Evolutionary conservation across 2,797 vertebrate genomes (phyloP).

Genomic region (Cossypha niveicapilla): DNA sequence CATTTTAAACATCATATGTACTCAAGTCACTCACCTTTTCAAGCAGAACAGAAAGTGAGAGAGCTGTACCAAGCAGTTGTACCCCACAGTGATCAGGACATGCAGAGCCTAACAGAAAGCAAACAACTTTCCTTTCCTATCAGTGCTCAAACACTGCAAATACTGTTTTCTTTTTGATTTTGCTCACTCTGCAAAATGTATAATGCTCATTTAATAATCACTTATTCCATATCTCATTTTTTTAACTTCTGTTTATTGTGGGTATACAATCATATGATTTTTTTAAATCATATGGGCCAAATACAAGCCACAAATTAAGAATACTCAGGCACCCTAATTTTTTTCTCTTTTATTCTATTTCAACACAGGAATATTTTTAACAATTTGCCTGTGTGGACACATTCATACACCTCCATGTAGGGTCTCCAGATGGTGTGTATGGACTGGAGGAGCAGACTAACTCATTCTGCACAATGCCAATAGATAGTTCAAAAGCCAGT

Average conservation of each 20-base stretch:
- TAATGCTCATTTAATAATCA: neutral
- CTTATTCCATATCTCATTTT: neutral
- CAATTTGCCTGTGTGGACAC: neutral
- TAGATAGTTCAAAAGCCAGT: neutral
- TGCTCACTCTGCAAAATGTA: neutral
- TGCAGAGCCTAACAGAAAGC: neutral
- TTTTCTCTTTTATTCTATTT: neutral
- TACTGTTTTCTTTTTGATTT: neutral
- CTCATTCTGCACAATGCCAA: neutral
- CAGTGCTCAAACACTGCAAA: neutral
- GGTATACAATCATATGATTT: neutral
- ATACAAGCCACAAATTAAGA: neutral
- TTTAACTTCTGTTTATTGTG: neutral
- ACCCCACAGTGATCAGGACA: neutral
- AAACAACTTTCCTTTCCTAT: neutral
- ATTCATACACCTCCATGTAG: fast-evolving
- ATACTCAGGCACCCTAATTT: neutral
- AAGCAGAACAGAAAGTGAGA: neutral
- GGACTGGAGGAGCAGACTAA: neutral
- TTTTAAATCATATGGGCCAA: neutral
- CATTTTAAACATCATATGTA: neutral
- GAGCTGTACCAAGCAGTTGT: neutral
- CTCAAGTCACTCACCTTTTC: neutral
- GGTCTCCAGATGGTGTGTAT: neutral
- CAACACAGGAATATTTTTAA: neutral